Conservation (phyloP, 2,797 vertebrate species). For the Euphonia xanthogaster region DNA sequence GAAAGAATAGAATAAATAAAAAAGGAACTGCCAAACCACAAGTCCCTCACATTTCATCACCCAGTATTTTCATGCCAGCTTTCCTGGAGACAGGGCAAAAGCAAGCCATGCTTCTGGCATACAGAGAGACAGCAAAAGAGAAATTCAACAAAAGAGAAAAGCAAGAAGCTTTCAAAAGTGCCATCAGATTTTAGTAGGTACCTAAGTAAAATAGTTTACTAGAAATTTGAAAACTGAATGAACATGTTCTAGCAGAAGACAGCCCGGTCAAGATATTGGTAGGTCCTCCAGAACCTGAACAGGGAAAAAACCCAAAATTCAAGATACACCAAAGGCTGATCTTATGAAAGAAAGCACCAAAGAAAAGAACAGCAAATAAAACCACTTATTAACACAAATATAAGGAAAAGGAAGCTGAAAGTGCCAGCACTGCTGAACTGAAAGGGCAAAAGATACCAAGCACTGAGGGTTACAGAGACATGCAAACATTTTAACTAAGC, state of each 20-base stretch:
- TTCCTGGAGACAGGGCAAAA: neutral
- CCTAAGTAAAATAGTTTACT: neutral
- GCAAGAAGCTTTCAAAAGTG: neutral
- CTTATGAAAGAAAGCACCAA: neutral
- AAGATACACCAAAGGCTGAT: neutral
- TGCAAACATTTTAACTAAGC: neutral
- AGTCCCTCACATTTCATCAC: neutral
- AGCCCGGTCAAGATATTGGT: neutral
- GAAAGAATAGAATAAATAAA: neutral
- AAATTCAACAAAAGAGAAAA: neutral
- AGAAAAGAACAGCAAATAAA: neutral
- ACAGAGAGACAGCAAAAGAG: neutral
- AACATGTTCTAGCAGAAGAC: neutral
- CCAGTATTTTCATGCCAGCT: neutral
- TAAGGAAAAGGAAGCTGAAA: neutral
- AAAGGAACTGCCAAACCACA: neutral
- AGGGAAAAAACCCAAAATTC: neutral
- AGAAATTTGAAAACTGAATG: neutral
- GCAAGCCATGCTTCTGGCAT: neutral
- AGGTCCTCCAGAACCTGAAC: neutral
- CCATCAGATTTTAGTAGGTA: neutral
- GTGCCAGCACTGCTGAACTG: neutral
- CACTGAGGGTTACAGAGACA: neutral
- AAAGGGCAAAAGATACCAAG: neutral
- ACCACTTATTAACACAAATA: neutral